phyloP scores from a whole-genome alignment of 2,888 invertebrate species.

The Microplitis deprimator region DNA sequence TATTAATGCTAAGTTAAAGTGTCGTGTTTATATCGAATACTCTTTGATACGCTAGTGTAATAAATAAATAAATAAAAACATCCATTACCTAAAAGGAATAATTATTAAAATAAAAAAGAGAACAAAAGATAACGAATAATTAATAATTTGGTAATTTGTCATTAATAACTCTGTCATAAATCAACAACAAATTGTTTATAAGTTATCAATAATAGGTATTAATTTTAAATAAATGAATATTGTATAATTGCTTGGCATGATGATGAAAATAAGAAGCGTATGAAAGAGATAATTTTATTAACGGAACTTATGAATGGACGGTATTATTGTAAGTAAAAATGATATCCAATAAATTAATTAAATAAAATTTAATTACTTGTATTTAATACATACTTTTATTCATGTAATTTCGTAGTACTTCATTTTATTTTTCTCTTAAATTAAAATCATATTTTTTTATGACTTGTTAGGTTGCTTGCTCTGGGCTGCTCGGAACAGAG shows the following conservation, averaged over 20 bases:
- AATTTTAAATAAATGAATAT: not conserved
- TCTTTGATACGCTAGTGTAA: not conserved
- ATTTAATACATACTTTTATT: not conserved
- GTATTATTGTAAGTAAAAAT: not conserved
- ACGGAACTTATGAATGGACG: not conserved
- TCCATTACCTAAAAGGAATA: not conserved
- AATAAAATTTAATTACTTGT: not conserved
- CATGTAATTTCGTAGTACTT: not conserved
- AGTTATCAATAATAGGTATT: not conserved
- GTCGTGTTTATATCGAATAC: not conserved
- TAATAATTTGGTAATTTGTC: not conserved
- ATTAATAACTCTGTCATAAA: not conserved
- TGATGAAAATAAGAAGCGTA: not conserved
- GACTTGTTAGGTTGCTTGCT: no score
- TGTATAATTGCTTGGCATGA: not conserved
- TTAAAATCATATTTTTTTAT: not conserved
- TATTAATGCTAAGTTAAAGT: not conserved
- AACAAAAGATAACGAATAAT: not conserved
- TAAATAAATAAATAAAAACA: not conserved
- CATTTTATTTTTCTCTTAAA: not conserved
- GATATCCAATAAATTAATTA: not conserved
- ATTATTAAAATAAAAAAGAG: not conserved
- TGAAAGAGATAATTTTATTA: not conserved
- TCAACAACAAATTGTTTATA: not conserved
- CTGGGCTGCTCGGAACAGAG: no score